Evolutionary conservation across 1,140 invertebrate species (phyloP).

Genomic region (Diabrotica undecimpunctata): DNA sequence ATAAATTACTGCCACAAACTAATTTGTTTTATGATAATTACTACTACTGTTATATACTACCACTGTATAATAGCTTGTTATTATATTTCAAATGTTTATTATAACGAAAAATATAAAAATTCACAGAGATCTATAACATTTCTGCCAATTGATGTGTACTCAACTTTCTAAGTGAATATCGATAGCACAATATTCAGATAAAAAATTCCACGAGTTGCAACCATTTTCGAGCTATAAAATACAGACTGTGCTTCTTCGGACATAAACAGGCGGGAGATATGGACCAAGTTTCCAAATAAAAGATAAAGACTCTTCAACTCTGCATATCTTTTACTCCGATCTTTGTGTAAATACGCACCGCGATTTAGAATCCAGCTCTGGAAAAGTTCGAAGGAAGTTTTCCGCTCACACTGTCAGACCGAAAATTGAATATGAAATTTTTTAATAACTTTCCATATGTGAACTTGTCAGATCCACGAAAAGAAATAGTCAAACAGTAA

Average conservation of each 20-base stretch:
- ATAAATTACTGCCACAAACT: no score
- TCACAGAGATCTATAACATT: no score
- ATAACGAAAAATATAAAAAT: no score
- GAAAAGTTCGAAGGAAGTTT: constrained; percentile 23
- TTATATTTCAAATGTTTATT: no score
- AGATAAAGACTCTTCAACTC: constrained; percentile 28
- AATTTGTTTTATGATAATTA: no score
- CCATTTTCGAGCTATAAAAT: not conserved
- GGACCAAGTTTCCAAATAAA: constrained; percentile 34
- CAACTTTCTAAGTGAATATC: not conserved
- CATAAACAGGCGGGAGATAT: constrained; percentile 30
- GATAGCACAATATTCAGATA: not conserved
- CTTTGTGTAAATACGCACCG: constrained; percentile 6
- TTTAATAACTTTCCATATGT: constrained; percentile 26
- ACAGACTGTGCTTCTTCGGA: constrained; percentile 20
- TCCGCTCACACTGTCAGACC: constrained; percentile 19
- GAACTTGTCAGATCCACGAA: constrained; percentile 20
- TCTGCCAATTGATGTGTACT: no score
- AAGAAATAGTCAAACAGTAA: constrained; percentile 9
- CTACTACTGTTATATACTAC: no score
- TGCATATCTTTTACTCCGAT: constrained; percentile 13
- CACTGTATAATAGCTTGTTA: no score
- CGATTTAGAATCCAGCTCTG: constrained; percentile 11
- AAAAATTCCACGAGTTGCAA: not conserved
- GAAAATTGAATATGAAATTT: constrained; percentile 30